Evolutionary conservation across 2,113 vertebrate species (phyloP), one percentile per base, ranked within the genome.

Genomic region (Platysternon megacephalum): DNA sequence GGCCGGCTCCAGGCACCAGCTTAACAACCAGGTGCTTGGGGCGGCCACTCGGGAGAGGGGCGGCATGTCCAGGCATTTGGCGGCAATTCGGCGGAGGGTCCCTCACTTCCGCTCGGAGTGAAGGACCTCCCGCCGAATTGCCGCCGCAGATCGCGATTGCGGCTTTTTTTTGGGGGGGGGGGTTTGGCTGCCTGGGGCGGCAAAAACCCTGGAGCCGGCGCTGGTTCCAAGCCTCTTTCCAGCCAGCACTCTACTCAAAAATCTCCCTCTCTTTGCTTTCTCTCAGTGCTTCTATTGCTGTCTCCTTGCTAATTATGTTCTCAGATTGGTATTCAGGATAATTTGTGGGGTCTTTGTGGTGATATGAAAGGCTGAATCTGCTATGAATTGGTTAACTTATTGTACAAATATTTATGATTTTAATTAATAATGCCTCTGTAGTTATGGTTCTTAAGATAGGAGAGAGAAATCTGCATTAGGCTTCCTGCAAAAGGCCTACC

Each of bases 321-420:
- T 44, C 56, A 88, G 79, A 24, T 32, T 5, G 32, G 11, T 51
- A 83, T 87, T 72, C 79, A 74, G 72, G 61, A 79, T 56, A 86
- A 93, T 39, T 72, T 56, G 22, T 81, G 68, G 86, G 24, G 29
- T 85, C 21, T 55, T 88, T 35, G 86, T 91, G 53, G 48, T 90
- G 91, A 65, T 89, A 93, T 84, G 85, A 81, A 80, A 95, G 51
- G 49, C 51, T 87, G 74, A 46, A 22, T 92, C 91, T 82, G 83
- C 83, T 81, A 88, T 84, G 53, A 74, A 88, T 93, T 93, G 93
- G n/a, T 89, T 72, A 76, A 95, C 90, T 61, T 96, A 72, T 93
- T 90, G 93, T 85, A 92, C 79, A 84, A 94, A 94, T 96, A 95
- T 95, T 84, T 92, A 97, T 96, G 80, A 84, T 88, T 95, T 97